Conservation (phyloP, 2,888 invertebrate species). For the Parnassius apollo region DNA sequence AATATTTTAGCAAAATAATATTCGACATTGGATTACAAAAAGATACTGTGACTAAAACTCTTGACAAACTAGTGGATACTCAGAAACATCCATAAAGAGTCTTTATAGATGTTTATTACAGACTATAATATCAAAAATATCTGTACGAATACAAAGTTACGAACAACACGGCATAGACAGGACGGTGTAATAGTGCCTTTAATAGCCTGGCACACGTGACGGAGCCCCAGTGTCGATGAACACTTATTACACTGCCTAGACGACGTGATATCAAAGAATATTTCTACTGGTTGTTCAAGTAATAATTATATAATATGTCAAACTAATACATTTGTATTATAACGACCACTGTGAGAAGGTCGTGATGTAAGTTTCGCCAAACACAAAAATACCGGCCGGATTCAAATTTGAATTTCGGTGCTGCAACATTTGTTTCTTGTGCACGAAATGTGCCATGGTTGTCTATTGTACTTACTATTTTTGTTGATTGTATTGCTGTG, state of each 20-base stretch:
- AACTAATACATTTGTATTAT: constrained; percentile 52
- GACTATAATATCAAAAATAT: neutral
- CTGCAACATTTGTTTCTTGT: constrained; percentile 17
- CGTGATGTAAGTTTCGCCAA: constrained; percentile 62
- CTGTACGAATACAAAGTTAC: constrained; percentile 13
- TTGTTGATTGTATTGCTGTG: neutral
- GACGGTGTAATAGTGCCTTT: constrained; percentile 29
- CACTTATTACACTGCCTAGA: constrained; percentile 49
- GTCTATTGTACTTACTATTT: too few relatives aligned
- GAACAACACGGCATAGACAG: constrained; percentile 19
- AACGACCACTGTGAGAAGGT: constrained; percentile 70
- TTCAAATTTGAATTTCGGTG: constrained; percentile 32
- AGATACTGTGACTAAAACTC: too few relatives aligned
- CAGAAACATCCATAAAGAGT: too few relatives aligned
- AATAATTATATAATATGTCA: too few relatives aligned
- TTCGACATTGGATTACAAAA: too few relatives aligned
- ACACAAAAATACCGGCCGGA: constrained; percentile 47
- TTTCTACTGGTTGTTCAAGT: too few relatives aligned
- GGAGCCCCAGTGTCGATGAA: constrained; percentile 41
- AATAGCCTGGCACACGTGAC: constrained; percentile 42
- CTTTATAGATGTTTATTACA: too few relatives aligned
- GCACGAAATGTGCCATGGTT: constrained; percentile 3
- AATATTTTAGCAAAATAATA: too few relatives aligned
- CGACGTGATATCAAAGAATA: constrained; percentile 34
- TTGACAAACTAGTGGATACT: too few relatives aligned